phyloP scores from a whole-genome alignment of 2,888 invertebrate genomes.

The Siphlonurus alternatus region DNA sequence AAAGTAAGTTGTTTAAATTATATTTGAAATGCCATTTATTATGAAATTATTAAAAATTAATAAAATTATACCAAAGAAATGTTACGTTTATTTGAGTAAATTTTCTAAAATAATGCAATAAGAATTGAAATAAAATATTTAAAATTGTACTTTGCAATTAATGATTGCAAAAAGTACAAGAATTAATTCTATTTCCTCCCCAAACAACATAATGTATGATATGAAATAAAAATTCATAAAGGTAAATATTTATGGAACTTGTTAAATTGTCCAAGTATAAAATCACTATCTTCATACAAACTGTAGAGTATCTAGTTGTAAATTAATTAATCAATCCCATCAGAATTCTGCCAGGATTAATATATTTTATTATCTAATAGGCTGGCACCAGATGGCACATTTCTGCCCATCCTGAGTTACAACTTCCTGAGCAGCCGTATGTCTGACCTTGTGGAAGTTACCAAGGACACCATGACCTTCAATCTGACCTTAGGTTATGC shows the following conservation, averaged over 20 bases:
- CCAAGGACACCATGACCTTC: constrained; percentile 37
- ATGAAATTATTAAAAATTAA: too few species aligned
- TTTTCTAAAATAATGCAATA: too few species aligned
- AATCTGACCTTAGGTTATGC: constrained; percentile 52
- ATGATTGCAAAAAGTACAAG: too few species aligned
- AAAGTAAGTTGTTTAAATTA: too few species aligned
- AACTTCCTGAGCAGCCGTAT: constrained; percentile 69
- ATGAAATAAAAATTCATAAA: neutral
- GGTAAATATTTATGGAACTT: neutral
- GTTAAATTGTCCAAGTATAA: neutral
- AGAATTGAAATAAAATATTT: too few species aligned
- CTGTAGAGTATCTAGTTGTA: constrained; percentile 7
- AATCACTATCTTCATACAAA: neutral
- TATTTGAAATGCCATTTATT: too few species aligned
- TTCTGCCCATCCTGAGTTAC: constrained; percentile 67
- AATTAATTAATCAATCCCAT: neutral
- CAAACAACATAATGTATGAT: too few species aligned
- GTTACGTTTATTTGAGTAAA: too few species aligned
- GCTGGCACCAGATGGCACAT: constrained; percentile 40
- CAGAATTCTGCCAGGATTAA: neutral
- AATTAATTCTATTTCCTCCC: too few species aligned
- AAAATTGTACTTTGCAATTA: too few species aligned
- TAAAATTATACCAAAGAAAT: too few species aligned
- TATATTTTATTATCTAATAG: constrained; percentile 26
- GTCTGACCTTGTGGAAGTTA: constrained; percentile 52